These are phyloP conservation scores for Strigamia transsilvanica DNA, from an alignment of 2,888 invertebrate species.

Conservation along the genomic window DNA sequence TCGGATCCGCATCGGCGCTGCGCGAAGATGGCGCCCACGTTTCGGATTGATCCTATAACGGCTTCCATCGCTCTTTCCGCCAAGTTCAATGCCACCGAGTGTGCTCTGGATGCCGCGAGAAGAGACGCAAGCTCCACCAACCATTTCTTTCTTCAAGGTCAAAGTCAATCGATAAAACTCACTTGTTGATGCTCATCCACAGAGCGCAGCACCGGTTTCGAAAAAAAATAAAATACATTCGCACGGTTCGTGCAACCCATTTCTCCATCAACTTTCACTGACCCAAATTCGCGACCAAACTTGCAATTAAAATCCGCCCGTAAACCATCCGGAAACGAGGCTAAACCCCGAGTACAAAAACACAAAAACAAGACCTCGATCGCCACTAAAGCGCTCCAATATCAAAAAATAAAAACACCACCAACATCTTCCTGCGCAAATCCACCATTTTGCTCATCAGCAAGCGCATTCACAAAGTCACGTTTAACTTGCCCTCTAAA, in stretches of 20 bases:
- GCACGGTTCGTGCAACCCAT: not conserved
- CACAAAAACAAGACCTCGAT: not conserved
- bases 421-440: no score
- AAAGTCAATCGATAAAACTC: not conserved
- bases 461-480: no score
- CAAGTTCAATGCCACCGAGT: conserved; percentile 26
- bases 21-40: no score
- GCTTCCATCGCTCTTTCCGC: not conserved
- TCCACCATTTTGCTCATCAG: no score
- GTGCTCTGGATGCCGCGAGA: not conserved
- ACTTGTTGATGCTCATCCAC: not conserved
- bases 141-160: conserved; percentile 22
- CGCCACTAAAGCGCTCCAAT: not conserved
- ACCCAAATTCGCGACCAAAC: not conserved
- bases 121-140: not conserved
- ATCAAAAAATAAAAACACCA: not conserved
- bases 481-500: no score
- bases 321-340: conserved; percentile 24
- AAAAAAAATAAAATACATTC: not conserved
- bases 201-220: conserved; percentile 10
- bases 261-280: not conserved
- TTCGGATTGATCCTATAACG: not conserved
- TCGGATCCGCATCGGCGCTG: no score
- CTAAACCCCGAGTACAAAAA: not conserved
- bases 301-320: conserved; percentile 2